A percentile compares a stretch with the other conserved stretches of the same genome.
Evolutionary conservation across 2,113 vertebrate genomes (phyloP).

Genomic region (Melanocharis versteri): DNA sequence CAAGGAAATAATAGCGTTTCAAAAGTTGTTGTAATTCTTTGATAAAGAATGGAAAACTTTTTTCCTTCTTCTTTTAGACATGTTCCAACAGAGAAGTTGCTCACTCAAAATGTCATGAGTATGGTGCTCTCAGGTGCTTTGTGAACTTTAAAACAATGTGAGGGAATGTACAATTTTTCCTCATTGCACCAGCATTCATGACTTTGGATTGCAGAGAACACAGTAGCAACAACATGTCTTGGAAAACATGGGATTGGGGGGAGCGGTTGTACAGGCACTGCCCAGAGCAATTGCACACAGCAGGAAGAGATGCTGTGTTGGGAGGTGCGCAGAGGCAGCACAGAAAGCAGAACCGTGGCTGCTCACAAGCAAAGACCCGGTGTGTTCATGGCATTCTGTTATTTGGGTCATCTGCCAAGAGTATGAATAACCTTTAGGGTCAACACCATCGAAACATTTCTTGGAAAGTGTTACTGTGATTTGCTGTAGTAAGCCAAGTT

Average conservation of each 20-base stretch:
- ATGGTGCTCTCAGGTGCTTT: background rate
- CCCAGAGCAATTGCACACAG: fast-evolving
- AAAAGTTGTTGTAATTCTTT: background rate
- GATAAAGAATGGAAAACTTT: background rate
- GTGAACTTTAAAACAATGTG: background rate
- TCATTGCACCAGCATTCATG: background rate
- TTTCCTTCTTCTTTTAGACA: background rate
- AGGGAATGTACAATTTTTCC: background rate
- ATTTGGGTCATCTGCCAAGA: constrained; percentile 31
- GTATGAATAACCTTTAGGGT: constrained; percentile 56
- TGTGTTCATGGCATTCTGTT: background rate
- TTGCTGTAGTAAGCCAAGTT: constrained; percentile 57
- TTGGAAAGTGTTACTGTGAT: constrained; percentile 62
- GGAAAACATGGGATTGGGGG: background rate
- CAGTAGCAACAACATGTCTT: fast-evolving
- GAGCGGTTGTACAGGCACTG: background rate
- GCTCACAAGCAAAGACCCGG: background rate
- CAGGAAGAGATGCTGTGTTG: background rate
- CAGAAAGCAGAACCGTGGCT: background rate
- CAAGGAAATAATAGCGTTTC: background rate
- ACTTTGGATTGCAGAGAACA: background rate
- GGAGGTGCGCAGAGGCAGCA: background rate
- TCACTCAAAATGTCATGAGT: background rate
- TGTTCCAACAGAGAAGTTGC: background rate
- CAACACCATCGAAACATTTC: constrained; percentile 59